Evolutionary conservation across 2,113 vertebrate species (phyloP), one percentile per base, ranked within the genome.

Genomic region (Tupaia chinensis): DNA sequence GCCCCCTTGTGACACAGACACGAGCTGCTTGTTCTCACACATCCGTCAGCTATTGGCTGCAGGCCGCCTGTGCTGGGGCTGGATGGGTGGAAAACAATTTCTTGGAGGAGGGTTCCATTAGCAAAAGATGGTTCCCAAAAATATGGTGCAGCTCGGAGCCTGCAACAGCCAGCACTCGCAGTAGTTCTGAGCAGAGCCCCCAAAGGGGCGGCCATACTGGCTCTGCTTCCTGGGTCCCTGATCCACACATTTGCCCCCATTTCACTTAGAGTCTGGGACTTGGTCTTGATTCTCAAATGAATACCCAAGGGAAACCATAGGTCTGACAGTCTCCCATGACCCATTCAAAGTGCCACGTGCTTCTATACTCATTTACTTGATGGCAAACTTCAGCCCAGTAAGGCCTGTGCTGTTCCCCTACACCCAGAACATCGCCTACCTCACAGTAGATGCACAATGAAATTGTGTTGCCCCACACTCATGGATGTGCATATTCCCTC

Each of bases 401-500:
- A 53, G 17, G 54, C 72, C 25, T 23, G 11, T 29, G 2, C 3
- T 72, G 0, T 20, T 29, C 5, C 10, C 29, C 44, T 72, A 12
- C 7, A 54, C 4, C 12, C 32, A 53, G 16, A 34, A 68, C 54
- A 3, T 9, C 27, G 29, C 23, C 19, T 34, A 3, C 17, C n/a
- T n/a, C 66, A n/a, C 25, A 72, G 22, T 53, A 84, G 44, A 73
- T 89, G 53, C n/a, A 73, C 79, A 25, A 32, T 44, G n/a, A 95
- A 77, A 65, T 16, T 8, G 3, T 3, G 6, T 4, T 5, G 11
- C 1, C 34, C 25, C 58, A 23, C n/a, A 44, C 11, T 5, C 16
- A 5, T 16, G 16, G 23, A 56, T 29, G 25, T 14, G 34, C 29
- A 12, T 1, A 17, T 14, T n/a, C 25, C 22, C 79, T 54, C 2